These are phyloP conservation scores for Grallaria varia DNA, from an alignment of 2,113 vertebrate genomes.

Conservation along the genomic window DNA sequence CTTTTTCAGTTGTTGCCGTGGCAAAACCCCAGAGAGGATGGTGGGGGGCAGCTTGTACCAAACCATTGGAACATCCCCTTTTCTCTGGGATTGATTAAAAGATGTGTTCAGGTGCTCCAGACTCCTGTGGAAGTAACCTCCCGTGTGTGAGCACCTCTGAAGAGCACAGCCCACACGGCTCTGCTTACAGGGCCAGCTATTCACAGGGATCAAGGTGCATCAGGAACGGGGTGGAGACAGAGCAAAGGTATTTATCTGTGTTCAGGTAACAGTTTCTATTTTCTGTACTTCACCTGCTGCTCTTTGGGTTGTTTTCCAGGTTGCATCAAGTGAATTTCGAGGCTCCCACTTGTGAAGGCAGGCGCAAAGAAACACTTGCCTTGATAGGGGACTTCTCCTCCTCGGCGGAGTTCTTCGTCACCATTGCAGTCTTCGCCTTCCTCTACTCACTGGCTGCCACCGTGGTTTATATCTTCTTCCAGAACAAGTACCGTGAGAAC, in stretches of 20 bases:
- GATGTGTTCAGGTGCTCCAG: neutral
- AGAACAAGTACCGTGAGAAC: constrained; percentile 94
- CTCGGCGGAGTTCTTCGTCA: constrained; percentile 97
- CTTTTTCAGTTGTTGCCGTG: constrained; percentile 14
- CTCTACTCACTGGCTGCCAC: constrained; percentile 93
- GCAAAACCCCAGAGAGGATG: neutral
- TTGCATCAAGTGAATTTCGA: constrained; percentile 93
- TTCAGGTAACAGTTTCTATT: neutral
- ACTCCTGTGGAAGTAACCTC: neutral
- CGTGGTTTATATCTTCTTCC: constrained; percentile 93
- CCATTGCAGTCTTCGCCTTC: constrained; percentile 94
- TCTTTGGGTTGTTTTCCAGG: constrained; percentile 71
- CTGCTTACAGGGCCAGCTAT: neutral
- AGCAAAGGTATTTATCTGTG: neutral
- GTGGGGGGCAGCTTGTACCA: neutral
- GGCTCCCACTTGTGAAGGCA: constrained; percentile 88
- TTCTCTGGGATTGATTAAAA: neutral
- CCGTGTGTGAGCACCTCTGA: rapidly evolving
- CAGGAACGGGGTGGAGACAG: neutral
- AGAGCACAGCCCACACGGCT: neutral
- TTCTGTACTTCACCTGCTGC: neutral
- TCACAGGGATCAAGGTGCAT: neutral
- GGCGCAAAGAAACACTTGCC: constrained; percentile 83
- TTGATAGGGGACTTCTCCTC: constrained; percentile 94
- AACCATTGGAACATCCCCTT: neutral